A percentile compares a stretch with the other conserved stretches of the same genome.
Evolutionary conservation across 2,797 vertebrate genomes (phyloP).

Genomic region (Trematomus bernacchii): DNA sequence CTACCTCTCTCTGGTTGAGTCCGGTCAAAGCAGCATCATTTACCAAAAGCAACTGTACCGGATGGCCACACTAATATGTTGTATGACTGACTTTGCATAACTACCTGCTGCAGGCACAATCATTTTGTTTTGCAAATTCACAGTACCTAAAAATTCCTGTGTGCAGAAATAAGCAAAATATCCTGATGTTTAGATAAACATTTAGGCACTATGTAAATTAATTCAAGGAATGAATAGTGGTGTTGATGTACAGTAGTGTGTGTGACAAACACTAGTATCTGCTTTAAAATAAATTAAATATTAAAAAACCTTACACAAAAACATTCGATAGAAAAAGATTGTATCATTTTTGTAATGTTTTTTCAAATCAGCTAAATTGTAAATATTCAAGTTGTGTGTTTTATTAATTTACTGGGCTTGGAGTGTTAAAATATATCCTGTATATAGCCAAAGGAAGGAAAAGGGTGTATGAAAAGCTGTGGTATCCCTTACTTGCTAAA

Average conservation of each 20-base stretch:
- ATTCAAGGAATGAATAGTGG: not conserved
- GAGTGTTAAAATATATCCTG: too few species aligned
- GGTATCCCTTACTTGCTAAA: too few species aligned
- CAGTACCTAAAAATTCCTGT: not conserved
- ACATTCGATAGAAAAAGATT: too few species aligned
- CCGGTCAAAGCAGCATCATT: not conserved
- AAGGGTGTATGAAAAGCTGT: too few species aligned
- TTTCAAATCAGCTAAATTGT: too few species aligned
- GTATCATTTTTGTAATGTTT: too few species aligned
- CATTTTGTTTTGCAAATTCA: conserved; percentile 70
- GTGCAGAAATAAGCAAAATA: conserved; percentile 14
- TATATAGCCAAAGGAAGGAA: too few species aligned
- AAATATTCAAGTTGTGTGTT: too few species aligned
- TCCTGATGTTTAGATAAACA: accelerated
- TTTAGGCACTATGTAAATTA: not conserved
- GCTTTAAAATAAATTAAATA: too few species aligned
- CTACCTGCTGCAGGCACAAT: not conserved
- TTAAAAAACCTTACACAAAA: too few species aligned
- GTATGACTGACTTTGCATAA: conserved; percentile 46
- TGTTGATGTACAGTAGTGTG: not conserved
- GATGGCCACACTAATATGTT: not conserved
- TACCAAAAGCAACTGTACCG: not conserved
- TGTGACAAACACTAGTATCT: not conserved
- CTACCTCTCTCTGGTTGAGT: conserved; percentile 5
- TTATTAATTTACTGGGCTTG: too few species aligned